Conservation (phyloP, 1,140 invertebrate genomes). For the Brachystomella parvula region DNA sequence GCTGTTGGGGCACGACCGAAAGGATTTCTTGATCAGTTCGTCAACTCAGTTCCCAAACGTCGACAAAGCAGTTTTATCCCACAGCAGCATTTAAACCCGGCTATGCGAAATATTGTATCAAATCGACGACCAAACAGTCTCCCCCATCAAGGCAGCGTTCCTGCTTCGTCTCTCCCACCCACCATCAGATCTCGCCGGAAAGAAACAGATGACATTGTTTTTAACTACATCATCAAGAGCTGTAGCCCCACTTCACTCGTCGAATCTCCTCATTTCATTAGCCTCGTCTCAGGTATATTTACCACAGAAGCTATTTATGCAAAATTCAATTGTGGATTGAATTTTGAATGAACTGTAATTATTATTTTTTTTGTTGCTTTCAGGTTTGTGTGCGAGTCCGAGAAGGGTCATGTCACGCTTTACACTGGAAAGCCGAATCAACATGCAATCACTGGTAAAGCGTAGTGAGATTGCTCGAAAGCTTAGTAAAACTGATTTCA, state of each 20-base stretch:
- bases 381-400: conserved; percentile 1
- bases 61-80: background rate
- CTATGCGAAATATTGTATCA: background rate
- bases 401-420: background rate
- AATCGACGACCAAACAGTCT: background rate
- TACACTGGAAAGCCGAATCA: background rate
- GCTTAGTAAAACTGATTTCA: background rate
- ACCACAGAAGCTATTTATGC: too few relatives aligned
- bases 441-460: conserved; percentile 1
- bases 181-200: background rate
- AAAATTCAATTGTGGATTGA: background rate
- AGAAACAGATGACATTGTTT: conserved; percentile 3
- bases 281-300: conserved; percentile 1
- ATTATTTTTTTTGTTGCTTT: background rate
- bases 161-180: background rate
- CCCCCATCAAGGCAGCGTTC: conserved; percentile 1
- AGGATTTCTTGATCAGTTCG: background rate
- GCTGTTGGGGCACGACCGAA: too few relatives aligned
- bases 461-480: background rate
- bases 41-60: background rate
- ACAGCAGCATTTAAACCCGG: background rate
- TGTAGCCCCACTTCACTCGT: background rate
- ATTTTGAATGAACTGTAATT: background rate
- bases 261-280: conserved; percentile 1
- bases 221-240: background rate